Base-by-base conservation (phyloP, 1,140 invertebrate genomes). In the Patella vulgata region DNA sequence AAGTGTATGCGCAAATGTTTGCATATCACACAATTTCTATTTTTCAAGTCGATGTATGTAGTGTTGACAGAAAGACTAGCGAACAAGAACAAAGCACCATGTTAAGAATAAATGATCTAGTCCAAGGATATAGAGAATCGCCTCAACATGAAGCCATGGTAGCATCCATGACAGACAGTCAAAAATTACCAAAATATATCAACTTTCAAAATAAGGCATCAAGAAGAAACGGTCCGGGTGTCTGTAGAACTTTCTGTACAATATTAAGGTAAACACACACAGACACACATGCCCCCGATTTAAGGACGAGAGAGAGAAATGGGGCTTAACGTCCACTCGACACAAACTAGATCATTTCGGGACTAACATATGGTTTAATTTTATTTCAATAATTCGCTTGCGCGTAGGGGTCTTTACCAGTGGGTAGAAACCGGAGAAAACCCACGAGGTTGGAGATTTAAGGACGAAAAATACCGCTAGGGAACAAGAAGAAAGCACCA, bases 31-130 rank as follows among this genome's bases (percentile, higher is more conserved):
- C n/a, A n/a, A 17, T 30, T 42, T 30, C 9, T 51, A 52, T 4
- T 36, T 53, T 48, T 44, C 11, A 47, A 78, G 76, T 78, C 59
- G 77, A 77, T 42, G 51, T 75, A 6, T 62, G 71, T 2, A 75
- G 77, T 59, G 60, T 79, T 11, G 77, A 79, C 50, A 61, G 70
- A 28, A 52, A 74, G 21, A 54, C 67, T 44, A 44, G 61, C 14
- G 60, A 68, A 6, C 25, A 63, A 9, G 61, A 73, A 43, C 47
- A 65, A 39, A 62, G 59, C n/a, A 69, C 70, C 2, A 33, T 43
- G 3, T 47, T 62, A 9, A 48, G 71, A 27, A 63, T 71, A 6
- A 54, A 71, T 19, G 56, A 66, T 19, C 51, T 79, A 14, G 44
- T 70, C 12, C 42, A 67, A 3, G 57, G 55, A 4, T 76, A 71